Percentiles rank a stretch among this genome's conserved stretches.
Evolutionary conservation across 2,797 vertebrate species (phyloP).

Genomic region (Telmatherina bonti): DNA sequence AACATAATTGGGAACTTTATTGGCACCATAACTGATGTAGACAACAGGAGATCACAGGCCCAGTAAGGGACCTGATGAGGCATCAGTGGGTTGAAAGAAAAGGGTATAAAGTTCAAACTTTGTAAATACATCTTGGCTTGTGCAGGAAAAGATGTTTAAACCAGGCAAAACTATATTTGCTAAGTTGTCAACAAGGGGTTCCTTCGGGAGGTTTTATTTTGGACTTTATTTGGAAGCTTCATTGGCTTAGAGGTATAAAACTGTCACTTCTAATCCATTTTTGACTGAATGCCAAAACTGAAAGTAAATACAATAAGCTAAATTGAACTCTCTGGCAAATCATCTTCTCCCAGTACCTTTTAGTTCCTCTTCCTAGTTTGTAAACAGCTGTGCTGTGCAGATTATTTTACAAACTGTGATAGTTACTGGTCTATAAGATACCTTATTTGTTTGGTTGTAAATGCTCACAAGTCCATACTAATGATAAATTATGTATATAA

Average conservation of each 20-base stretch:
- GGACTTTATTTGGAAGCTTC: neutral
- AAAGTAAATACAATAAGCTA: slow-evolving; percentile 2
- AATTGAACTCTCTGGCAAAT: neutral
- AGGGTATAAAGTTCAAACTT: neutral
- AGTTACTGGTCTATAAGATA: too few species aligned
- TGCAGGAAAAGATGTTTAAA: neutral
- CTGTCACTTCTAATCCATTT: neutral
- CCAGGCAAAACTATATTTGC: neutral
- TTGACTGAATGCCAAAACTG: slow-evolving; percentile 5
- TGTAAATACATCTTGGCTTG: slow-evolving; percentile 1
- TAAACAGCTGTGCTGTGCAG: too few species aligned
- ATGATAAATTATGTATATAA: slow-evolving; percentile 23
- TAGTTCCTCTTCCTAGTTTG: too few species aligned
- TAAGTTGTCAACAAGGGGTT: neutral
- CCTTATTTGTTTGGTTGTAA: slow-evolving; percentile 4
- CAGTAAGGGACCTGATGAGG: slow-evolving; percentile 27
- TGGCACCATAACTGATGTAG: slow-evolving; percentile 63
- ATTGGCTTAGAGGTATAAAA: neutral
- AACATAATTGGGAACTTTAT: slow-evolving; percentile 88
- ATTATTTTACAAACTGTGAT: too few species aligned
- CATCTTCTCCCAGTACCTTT: too few species aligned
- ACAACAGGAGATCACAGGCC: slow-evolving; percentile 67
- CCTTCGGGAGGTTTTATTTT: neutral
- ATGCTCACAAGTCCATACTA: slow-evolving; percentile 5
- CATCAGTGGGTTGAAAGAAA: neutral